phyloP scores from a whole-genome alignment of 1,140 invertebrate species.

The Temnothorax nylanderi region DNA sequence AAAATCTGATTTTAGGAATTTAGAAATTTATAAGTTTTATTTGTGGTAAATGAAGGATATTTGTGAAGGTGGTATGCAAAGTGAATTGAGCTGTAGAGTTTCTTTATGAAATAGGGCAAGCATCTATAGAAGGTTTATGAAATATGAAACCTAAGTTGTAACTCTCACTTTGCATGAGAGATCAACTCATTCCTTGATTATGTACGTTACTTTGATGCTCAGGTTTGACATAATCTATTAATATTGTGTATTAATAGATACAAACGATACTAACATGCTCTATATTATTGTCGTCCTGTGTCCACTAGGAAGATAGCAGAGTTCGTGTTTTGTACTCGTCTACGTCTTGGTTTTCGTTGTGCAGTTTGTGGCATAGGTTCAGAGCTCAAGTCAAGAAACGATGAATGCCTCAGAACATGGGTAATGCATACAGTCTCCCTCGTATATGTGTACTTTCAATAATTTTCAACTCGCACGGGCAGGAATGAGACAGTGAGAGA shows the following conservation, averaged over 20 bases:
- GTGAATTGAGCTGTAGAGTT: not conserved
- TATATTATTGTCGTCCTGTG: slow-evolving; percentile 58
- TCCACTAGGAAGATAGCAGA: slow-evolving; percentile 68
- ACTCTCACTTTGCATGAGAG: not conserved
- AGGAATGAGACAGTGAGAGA: not conserved
- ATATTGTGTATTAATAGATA: not conserved
- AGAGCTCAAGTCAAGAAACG: slow-evolving; percentile 81
- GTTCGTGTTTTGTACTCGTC: slow-evolving; percentile 65
- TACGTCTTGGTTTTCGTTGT: slow-evolving; percentile 62
- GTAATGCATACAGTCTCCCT: slow-evolving; percentile 85
- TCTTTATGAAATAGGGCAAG: not conserved
- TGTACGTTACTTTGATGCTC: not conserved
- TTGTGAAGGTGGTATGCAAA: not conserved
- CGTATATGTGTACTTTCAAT: not conserved
- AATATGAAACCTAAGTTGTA: not conserved
- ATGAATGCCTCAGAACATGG: slow-evolving; percentile 93
- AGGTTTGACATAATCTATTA: not conserved
- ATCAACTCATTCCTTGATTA: not conserved
- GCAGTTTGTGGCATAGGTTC: slow-evolving; percentile 63
- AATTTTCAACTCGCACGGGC: not conserved
- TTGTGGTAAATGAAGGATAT: not conserved
- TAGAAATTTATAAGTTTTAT: not conserved
- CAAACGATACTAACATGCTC: not conserved
- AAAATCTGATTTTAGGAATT: not conserved
- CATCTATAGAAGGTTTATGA: not conserved